Base-by-base conservation (phyloP, 1,140 invertebrate species). In the Varroa destructor region DNA sequence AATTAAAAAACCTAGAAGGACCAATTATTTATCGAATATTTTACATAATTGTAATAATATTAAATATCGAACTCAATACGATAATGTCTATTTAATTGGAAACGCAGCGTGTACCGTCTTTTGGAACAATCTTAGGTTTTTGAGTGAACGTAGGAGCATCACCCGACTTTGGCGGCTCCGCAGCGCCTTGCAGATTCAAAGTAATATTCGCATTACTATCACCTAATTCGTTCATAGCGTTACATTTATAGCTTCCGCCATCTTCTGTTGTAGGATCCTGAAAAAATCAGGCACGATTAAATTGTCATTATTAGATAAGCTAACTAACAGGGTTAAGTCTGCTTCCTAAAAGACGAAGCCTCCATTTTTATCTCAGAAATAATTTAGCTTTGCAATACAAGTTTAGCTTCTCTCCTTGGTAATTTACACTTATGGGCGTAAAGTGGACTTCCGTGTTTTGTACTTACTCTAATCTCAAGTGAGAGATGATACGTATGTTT, bases 141-240 rank as follows among this genome's bases (percentile, higher is more conserved):
- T 95, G 94, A 77, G 93, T 85, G 81, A 98, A 95, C 58, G 90
- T 91, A 70, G 95, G 95, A 74, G 92, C 89, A 73, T 78, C 76
- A 55, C 75, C 89, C 81, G 61, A 36, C 36, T 67, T 67, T 8
- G 61, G 61, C 40, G 61, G 61, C 61, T 67, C 61, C 46, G 46
- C 46, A 14, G 61, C 61, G 93, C 91, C 92, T 91, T 94, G 90
- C 85, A 98, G 97, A 82, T 99, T 99, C 76, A 99, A 87, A 76
- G 93, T 91, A 83, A 99, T 98, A 84, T 98, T 99, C 75, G 96
- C 96, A 85, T 98, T 99, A 82, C 92, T 96, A 85, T 99, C 95
- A 80, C 96, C 96, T 80, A 89, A 89, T 80, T 89, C 87, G 86
- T 99, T 99, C 83, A 93, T 90, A 73, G 95, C 96, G 82, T 97